A percentile compares a stretch with the other conserved stretches of the same genome.
Conservation (phyloP, 2,113 vertebrate species). For the Tichodroma muraria region DNA sequence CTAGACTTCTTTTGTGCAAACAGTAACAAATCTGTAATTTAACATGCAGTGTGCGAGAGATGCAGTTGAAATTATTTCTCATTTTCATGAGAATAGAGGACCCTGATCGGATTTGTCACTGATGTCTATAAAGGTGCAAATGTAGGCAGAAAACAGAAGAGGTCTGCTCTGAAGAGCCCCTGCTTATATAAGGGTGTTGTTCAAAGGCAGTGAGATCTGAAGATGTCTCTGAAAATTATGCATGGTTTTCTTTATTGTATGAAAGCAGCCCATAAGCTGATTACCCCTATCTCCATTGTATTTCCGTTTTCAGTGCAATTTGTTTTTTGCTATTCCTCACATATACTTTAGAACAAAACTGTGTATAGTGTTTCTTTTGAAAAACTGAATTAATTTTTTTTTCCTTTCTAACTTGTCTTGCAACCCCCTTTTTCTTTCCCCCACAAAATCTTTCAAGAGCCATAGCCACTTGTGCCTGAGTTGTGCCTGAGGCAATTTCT, state of each 20-base stretch:
- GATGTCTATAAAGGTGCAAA: neutral
- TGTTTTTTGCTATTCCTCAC: neutral
- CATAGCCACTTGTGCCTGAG: neutral
- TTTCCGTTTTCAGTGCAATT: neutral
- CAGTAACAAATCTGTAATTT: neutral
- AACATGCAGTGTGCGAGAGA: neutral
- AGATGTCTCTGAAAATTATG: neutral
- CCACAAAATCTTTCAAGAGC: rapidly evolving
- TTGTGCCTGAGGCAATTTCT: neutral
- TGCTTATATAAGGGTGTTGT: neutral
- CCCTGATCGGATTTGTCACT: neutral
- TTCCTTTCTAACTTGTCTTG: neutral
- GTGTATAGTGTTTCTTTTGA: neutral
- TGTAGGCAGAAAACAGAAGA: neutral
- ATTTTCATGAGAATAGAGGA: neutral
- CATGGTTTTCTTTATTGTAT: neutral
- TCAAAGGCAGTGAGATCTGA: neutral
- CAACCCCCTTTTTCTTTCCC: rapidly evolving
- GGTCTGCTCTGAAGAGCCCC: neutral
- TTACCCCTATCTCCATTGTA: neutral
- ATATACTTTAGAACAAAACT: neutral
- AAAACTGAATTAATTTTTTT: neutral
- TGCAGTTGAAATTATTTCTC: neutral
- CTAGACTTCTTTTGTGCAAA: neutral
- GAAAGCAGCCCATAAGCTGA: constrained; percentile 31